These are phyloP conservation scores for Myotis brandtii DNA, from an alignment of 2,113 vertebrate genomes.

Conservation along the genomic window DNA sequence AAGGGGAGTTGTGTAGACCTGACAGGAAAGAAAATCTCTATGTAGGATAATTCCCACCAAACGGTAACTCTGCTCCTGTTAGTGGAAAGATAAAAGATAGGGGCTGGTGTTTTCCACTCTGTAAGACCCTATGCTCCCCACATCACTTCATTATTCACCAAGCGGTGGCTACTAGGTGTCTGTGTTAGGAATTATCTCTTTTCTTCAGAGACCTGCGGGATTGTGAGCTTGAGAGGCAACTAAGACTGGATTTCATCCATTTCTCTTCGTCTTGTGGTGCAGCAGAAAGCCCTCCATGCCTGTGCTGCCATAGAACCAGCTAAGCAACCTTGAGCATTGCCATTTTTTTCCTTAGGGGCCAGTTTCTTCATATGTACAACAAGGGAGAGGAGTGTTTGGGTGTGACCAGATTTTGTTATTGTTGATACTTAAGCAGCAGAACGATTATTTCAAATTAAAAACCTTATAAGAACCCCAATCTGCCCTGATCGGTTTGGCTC, in stretches of 20 bases:
- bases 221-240: background rate
- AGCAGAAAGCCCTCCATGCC: background rate
- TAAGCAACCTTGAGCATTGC: background rate
- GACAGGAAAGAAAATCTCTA: constrained; percentile 17
- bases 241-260: background rate
- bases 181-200: constrained; percentile 15
- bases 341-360: background rate
- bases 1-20: background rate
- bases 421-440: constrained; percentile 16
- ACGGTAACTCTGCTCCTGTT: constrained; percentile 13
- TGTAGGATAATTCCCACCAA: background rate
- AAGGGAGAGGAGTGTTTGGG: background rate
- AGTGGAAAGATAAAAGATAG: background rate
- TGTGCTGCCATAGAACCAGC: background rate
- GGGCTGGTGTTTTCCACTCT: background rate
- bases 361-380: constrained; percentile 42
- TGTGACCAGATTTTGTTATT: background rate
- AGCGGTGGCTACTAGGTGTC: background rate
- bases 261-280: background rate
- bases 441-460: background rate
- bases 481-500: too few relatives aligned
- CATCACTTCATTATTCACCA: background rate
- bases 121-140: background rate
- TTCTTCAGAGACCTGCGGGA: background rate
- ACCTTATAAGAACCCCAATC: background rate